Percentiles rank a stretch among this genome's conserved stretches.
phyloP scores from a whole-genome alignment of 2,113 vertebrate species.

The Orycteropus afer region DNA sequence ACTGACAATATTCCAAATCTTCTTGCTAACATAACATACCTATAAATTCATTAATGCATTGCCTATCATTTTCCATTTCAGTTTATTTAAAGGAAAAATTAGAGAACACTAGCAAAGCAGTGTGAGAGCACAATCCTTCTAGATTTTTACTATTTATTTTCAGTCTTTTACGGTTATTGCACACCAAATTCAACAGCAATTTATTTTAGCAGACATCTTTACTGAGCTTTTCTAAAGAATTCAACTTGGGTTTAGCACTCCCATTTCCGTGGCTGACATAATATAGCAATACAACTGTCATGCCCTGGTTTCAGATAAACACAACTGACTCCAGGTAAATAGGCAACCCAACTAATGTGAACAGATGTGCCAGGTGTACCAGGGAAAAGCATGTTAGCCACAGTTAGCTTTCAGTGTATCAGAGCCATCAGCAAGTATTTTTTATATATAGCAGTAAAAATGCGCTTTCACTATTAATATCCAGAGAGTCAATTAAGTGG shows the following conservation, averaged over 20 bases:
- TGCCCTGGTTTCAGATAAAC: neutral
- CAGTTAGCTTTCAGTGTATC: neutral
- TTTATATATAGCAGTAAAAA: neutral
- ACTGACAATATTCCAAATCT: neutral
- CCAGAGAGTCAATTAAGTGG: neutral
- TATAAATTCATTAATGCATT: neutral
- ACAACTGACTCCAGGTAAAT: neutral
- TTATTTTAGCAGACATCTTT: neutral
- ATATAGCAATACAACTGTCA: neutral
- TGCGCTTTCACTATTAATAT: neutral
- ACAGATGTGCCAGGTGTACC: neutral
- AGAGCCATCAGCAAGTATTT: neutral
- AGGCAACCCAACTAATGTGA: neutral
- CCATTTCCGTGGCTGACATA: neutral
- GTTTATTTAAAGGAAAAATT: neutral
- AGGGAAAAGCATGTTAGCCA: neutral
- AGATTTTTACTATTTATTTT: neutral
- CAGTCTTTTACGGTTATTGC: neutral
- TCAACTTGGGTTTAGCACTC: neutral
- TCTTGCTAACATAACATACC: neutral
- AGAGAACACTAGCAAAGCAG: neutral
- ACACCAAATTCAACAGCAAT: neutral
- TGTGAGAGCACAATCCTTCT: neutral
- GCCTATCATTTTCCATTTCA: neutral
- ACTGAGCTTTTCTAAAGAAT: neutral